phyloP scores from a whole-genome alignment of 2,888 invertebrate genomes.

The Thymelicus sylvestris region DNA sequence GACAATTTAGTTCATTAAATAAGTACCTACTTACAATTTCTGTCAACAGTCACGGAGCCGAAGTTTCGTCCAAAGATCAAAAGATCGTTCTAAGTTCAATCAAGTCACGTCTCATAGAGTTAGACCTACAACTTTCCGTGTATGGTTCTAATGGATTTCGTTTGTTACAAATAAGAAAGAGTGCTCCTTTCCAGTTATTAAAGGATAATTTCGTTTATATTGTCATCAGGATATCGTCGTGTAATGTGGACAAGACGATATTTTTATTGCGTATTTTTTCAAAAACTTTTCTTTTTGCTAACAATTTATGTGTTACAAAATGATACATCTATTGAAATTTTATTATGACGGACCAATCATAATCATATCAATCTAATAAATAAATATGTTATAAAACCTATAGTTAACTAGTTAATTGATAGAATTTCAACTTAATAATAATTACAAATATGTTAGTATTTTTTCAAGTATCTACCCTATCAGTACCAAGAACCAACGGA shows the following conservation, averaged over 20 bases:
- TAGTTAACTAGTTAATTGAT: no score
- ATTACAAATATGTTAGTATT: no score
- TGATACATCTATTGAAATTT: no score
- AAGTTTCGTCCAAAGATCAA: neutral
- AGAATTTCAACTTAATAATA: no score
- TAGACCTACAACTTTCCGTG: slow-evolving; percentile 9
- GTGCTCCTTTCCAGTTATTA: slow-evolving; percentile 49
- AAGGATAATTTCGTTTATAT: slow-evolving; percentile 75
- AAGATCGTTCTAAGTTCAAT: slow-evolving; percentile 9
- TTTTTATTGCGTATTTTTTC: neutral
- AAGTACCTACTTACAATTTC: no score
- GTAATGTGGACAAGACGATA: slow-evolving; percentile 43
- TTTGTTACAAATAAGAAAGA: slow-evolving; percentile 40
- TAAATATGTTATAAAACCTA: no score
- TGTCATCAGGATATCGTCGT: slow-evolving; percentile 56
- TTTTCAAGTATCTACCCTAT: no score
- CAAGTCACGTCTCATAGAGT: neutral
- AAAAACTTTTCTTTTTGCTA: neutral
- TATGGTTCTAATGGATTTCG: slow-evolving; percentile 24
- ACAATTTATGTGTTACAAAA: no score
- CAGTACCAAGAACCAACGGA: no score
- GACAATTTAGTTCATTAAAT: no score
- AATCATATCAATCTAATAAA: no score
- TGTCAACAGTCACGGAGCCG: neutral
- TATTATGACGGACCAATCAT: no score